These are phyloP conservation scores for Temnothorax unifasciatus DNA, from an alignment of 2,888 invertebrate genomes.

Conservation along the genomic window DNA sequence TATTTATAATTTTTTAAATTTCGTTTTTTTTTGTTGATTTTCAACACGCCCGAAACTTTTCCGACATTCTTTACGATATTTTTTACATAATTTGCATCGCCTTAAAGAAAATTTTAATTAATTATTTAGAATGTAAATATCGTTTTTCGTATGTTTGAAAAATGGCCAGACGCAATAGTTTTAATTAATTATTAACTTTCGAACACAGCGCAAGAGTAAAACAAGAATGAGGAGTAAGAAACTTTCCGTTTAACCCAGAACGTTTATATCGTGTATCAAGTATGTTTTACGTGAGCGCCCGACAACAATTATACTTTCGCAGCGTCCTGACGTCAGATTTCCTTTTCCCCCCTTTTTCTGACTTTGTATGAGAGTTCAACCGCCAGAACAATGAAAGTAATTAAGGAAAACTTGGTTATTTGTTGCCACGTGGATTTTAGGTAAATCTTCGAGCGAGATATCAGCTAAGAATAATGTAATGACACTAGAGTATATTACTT, in stretches of 20 bases:
- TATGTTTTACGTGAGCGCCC: constrained; percentile 1
- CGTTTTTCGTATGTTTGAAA: neutral
- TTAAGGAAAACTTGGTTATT: constrained; percentile 83
- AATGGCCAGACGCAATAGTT: neutral
- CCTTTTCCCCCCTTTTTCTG: constrained; percentile 47
- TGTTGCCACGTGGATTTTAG: constrained; percentile 84
- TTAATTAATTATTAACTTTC: constrained; percentile 24
- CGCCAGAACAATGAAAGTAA: constrained; percentile 85
- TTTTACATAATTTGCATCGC: neutral
- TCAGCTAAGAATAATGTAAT: constrained; percentile 81
- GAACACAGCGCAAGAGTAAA: neutral
- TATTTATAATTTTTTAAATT: neutral
- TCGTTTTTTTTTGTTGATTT: neutral
- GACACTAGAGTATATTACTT: constrained; percentile 78
- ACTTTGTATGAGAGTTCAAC: constrained; percentile 82
- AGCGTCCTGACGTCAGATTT: constrained; percentile 26
- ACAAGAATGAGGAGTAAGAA: constrained; percentile 5
- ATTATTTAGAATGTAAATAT: constrained; percentile 12
- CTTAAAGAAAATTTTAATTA: constrained; percentile 7
- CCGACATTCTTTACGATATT: neutral
- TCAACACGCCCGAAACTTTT: constrained; percentile 22
- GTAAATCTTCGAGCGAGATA: constrained; percentile 81
- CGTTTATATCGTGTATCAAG: constrained; percentile 41
- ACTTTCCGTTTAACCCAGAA: constrained; percentile 23
- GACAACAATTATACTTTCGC: constrained; percentile 28